phyloP scores from a whole-genome alignment of 2,888 invertebrate species.

The Platycnemis pennipes region DNA sequence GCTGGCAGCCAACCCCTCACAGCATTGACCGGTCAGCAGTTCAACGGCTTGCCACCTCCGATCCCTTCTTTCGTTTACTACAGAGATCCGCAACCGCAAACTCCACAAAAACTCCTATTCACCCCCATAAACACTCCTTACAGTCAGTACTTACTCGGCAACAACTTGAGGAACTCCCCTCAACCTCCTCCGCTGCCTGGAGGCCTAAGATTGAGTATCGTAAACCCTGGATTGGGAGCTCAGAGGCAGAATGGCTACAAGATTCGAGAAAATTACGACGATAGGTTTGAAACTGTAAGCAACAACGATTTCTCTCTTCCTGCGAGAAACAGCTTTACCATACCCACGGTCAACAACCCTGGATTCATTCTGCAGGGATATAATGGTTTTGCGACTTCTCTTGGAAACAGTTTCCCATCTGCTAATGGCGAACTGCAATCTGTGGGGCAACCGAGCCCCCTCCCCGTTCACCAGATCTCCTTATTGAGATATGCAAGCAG shows the following conservation, averaged over 20 bases:
- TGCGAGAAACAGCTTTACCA: background rate
- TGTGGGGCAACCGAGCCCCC: background rate
- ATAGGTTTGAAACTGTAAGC: background rate
- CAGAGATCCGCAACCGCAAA: background rate
- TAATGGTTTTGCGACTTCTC: background rate
- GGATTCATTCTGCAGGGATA: background rate
- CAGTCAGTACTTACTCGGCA: background rate
- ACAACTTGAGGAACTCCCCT: background rate
- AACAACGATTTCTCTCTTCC: background rate
- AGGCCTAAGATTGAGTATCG: background rate
- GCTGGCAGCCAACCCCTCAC: background rate
- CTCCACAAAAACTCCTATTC: background rate
- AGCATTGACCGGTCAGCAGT: background rate
- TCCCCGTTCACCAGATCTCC: background rate
- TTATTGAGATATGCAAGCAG: background rate
- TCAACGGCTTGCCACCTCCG: background rate
- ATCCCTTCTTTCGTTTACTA: slow-evolving; percentile 7
- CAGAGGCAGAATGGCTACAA: background rate
- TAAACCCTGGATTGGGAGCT: background rate
- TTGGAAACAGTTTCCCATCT: background rate
- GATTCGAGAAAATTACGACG: background rate
- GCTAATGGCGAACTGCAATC: background rate
- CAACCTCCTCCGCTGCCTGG: background rate
- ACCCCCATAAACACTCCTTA: background rate
- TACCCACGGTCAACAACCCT: background rate